These are phyloP conservation scores for Grammomys dolichurus DNA, from an alignment of 2,113 vertebrate species.

Conservation along the genomic window DNA sequence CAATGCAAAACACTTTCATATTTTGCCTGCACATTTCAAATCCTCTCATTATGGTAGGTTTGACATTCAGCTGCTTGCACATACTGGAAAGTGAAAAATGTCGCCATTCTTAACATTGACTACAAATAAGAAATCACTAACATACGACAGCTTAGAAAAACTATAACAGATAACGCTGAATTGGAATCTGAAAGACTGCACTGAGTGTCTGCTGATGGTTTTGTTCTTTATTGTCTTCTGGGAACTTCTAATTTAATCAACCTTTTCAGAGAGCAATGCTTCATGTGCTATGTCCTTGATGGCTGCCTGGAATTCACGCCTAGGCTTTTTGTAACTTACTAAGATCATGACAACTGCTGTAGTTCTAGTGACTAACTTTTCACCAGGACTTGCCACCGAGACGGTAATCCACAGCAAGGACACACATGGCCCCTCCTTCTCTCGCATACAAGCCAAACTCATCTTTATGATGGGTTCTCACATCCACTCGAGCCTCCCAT, in stretches of 20 bases:
- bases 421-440: neutral
- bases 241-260: neutral
- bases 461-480: neutral
- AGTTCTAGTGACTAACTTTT: conserved; percentile 16
- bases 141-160: conserved; percentile 49
- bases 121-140: conserved; percentile 54
- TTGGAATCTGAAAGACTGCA: conserved; percentile 53
- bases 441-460: neutral
- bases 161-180: conserved; percentile 47
- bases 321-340: conserved; percentile 39
- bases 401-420: neutral
- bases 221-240: conserved; percentile 35
- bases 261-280: conserved; percentile 18
- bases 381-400: neutral
- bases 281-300: neutral
- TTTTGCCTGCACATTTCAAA: conserved; percentile 60
- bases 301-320: neutral
- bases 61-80: conserved; percentile 48
- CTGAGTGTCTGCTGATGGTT: conserved; percentile 20
- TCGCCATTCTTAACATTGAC: conserved; percentile 32
- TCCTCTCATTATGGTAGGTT: conserved; percentile 55
- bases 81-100: conserved; percentile 63
- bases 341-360: neutral
- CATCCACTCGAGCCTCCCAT: neutral
- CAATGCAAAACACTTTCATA: conserved; percentile 68